Conservation (phyloP, 2,888 invertebrate species). For the Aethes cnicana region DNA sequence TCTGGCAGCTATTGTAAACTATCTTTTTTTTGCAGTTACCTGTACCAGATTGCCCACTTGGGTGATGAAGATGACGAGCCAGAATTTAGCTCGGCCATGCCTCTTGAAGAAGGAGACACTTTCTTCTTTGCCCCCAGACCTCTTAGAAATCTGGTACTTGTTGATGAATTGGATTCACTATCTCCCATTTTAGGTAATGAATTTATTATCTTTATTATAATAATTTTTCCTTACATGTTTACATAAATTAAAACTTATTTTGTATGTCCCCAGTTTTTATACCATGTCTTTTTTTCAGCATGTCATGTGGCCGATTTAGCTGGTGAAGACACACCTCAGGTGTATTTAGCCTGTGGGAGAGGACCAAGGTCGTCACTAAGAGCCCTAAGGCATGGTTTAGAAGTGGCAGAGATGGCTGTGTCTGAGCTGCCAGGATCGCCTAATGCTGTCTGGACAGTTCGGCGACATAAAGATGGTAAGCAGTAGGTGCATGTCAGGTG, state of each 20-base stretch:
- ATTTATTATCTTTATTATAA: not conserved
- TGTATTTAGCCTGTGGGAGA: constrained; percentile 97
- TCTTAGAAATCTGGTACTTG: constrained; percentile 95
- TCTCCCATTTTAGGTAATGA: constrained; percentile 92
- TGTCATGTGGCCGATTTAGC: constrained; percentile 96
- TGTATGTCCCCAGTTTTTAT: not conserved
- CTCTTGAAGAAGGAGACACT: constrained; percentile 98
- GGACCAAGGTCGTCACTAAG: constrained; percentile 96
- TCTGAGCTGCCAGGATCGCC: constrained; percentile 99
- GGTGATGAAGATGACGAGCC: constrained; percentile 99
- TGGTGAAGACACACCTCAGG: constrained; percentile 99
- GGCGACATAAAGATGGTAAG: constrained; percentile 97
- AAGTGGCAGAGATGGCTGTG: constrained; percentile 99
- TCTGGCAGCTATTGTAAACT: constrained; percentile 4
- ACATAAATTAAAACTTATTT: too few relatives aligned
- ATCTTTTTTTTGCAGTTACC: constrained; percentile 84
- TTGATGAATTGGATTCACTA: constrained; percentile 97
- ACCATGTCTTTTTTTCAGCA: constrained; percentile 64
- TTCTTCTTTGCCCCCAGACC: constrained; percentile 98
- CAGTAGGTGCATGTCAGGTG: constrained; percentile 36
- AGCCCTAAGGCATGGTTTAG: constrained; percentile 97
- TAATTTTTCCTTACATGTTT: not conserved
- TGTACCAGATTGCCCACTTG: constrained; percentile 99
- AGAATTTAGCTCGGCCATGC: constrained; percentile 99
- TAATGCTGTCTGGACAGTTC: constrained; percentile 99